Base-by-base conservation (phyloP, 2,888 invertebrate species). In the Hololepta plana region DNA sequence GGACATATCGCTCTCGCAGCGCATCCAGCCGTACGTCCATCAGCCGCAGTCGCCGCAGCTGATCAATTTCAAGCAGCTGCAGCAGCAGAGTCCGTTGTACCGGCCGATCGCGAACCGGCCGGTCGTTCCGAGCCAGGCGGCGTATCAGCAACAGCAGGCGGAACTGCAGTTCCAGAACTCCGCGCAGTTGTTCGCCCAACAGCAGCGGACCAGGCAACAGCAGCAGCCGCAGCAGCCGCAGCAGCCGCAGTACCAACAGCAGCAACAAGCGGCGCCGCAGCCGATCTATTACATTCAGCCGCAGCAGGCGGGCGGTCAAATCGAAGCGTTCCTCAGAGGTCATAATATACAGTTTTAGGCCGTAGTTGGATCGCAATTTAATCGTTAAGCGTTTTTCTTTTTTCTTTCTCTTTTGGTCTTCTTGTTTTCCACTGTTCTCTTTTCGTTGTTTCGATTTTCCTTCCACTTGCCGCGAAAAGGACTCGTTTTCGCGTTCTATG, bases 261-360 rank as follows among this genome's bases (percentile, higher is more conserved):
- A 34, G 23, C 40, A 39, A 21, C 38, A 33, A 24, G 43, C 40
- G n/a, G 32, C 38, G 13, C 45, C 49, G 35, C 47, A 55, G 35
- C 64, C 65, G 42, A 65, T 62, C 51, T 70, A 69, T 49, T 71
- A 65, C 48, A 59, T 67, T 15, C 64, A 67, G 15, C 67, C 65
- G 4, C 35, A 29, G 21, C 39, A 46, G 33, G 36, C 38, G 3
- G 59, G 65, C 19, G 75, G 79, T 4, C 80, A 79, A 48, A 77
- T 82, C 42, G 80, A 80, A 47, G 73, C 77, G 29, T 82, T 80
- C 57, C 64, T 82, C 33, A 64, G 79, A 51, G 75, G 74, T 29
- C 70, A 70, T 48, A 68, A 67, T 46, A 66, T 71, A 43, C 66
- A 67, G 47, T 67, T 63, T 50, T 69, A 66, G 57, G 29, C n/a